Percentiles rank a stretch among this genome's conserved stretches.
Evolutionary conservation across 2,888 invertebrate species (phyloP).

Genomic region (Ormyrus nitidulus): DNA sequence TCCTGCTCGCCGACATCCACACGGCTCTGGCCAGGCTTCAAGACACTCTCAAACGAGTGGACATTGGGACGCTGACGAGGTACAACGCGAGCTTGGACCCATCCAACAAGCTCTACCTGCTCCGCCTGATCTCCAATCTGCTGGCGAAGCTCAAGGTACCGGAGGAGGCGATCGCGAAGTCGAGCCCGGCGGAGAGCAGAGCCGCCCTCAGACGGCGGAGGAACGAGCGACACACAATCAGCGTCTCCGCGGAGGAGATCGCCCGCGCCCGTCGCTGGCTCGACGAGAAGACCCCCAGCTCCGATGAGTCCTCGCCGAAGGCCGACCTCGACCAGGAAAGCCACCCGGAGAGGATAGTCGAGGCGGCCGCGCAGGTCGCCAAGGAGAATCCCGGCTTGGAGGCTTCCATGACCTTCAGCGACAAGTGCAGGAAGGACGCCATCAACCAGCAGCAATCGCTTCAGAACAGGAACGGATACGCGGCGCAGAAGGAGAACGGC

Average conservation of each 20-base stretch:
- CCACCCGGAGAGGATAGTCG: conserved; percentile 9
- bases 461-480: conserved; percentile 54
- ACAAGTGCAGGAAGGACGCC: conserved; percentile 71
- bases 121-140: conserved; percentile 83
- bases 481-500: conserved; percentile 10
- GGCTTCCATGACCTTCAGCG: conserved; percentile 38
- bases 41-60: conserved; percentile 80
- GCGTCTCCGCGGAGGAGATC: conserved; percentile 88
- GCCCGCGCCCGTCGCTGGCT: conserved; percentile 87
- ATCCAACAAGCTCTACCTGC: conserved; percentile 79
- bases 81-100: conserved; percentile 77
- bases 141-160: conserved; percentile 78
- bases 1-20: conserved; percentile 86
- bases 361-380: neutral
- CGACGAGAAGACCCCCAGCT: conserved; percentile 71
- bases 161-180: conserved; percentile 73
- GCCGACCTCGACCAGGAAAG: neutral
- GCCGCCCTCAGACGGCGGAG: conserved; percentile 78
- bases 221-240: conserved; percentile 87
- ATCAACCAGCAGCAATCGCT: conserved; percentile 72
- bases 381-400: neutral
- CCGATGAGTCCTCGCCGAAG: conserved; percentile 15
- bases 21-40: conserved; percentile 86
- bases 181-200: conserved; percentile 54
- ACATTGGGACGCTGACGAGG: conserved; percentile 76